These are phyloP conservation scores for Artibeus jamaicensis DNA, from an alignment of 2,797 vertebrate genomes.

Conservation along the genomic window DNA sequence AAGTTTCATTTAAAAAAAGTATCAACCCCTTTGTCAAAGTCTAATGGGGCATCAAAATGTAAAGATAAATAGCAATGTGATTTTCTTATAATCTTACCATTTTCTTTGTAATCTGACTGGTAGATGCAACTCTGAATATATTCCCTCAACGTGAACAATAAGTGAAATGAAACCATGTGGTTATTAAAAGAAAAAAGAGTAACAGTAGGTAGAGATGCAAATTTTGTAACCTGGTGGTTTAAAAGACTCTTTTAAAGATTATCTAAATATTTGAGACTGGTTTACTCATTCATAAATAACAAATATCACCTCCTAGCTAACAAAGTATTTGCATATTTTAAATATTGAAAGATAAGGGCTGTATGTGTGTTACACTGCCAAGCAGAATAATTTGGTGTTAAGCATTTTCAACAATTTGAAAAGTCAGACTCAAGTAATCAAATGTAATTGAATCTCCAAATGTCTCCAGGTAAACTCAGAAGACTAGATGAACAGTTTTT, in stretches of 20 bases:
- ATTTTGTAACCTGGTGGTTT: not conserved
- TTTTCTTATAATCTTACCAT: not conserved
- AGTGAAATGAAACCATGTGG: not conserved
- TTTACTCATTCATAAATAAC: not conserved
- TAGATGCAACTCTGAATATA: not conserved
- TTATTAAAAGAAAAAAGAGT: not conserved
- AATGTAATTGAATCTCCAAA: not conserved
- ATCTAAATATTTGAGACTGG: not conserved
- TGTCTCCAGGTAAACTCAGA: constrained; percentile 9
- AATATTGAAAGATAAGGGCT: not conserved
- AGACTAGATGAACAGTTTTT: not conserved
- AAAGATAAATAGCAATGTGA: not conserved
- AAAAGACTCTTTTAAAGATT: constrained; percentile 10
- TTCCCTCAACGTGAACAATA: constrained; percentile 34
- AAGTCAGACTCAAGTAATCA: constrained; percentile 25
- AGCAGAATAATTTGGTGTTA: not conserved
- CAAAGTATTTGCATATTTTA: not conserved
- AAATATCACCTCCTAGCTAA: not conserved
- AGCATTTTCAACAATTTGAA: constrained; percentile 13
- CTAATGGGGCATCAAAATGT: not conserved
- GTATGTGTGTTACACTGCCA: not conserved
- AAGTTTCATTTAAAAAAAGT: constrained; percentile 1
- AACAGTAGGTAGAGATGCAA: not conserved
- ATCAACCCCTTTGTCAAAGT: not conserved
- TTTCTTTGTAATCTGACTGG: not conserved